Evolutionary conservation across 2,113 vertebrate genomes (phyloP).

Genomic region (Tragelaphus strepsiceros): DNA sequence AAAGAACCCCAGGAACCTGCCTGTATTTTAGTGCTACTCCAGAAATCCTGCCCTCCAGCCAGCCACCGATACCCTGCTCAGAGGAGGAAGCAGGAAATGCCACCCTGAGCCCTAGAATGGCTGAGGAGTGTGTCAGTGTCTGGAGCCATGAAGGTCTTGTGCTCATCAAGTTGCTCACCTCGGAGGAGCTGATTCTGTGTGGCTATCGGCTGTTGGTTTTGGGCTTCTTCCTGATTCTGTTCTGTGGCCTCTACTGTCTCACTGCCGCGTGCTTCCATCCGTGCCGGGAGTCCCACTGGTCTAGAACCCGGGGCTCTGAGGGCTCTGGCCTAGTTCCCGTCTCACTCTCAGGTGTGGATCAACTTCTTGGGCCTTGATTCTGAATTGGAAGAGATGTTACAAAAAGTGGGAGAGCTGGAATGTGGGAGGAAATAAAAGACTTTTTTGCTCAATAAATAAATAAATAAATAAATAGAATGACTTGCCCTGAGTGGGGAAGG

Average conservation of each 20-base stretch:
- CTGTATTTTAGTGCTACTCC: slow-evolving; percentile 61
- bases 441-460: neutral
- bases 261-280: slow-evolving; percentile 57
- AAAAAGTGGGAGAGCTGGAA: slow-evolving; percentile 29
- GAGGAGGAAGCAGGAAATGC: slow-evolving; percentile 61
- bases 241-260: slow-evolving; percentile 66
- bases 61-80: slow-evolving; percentile 60
- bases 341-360: slow-evolving; percentile 58
- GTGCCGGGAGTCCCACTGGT: slow-evolving; percentile 45
- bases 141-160: slow-evolving; percentile 69
- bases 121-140: slow-evolving; percentile 44
- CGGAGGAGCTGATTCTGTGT: slow-evolving; percentile 71
- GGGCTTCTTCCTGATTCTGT: slow-evolving; percentile 61
- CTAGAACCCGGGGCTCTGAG: slow-evolving; percentile 62
- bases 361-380: slow-evolving; percentile 42
- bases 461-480: neutral
- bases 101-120: slow-evolving; percentile 25
- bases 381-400: slow-evolving; percentile 37
- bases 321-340: neutral
- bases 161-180: slow-evolving; percentile 67
- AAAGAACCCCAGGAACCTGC: slow-evolving; percentile 55
- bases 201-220: slow-evolving; percentile 66
- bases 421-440: slow-evolving; percentile 48
- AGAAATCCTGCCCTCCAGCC: slow-evolving; percentile 63
- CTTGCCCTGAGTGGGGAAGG: neutral